These are phyloP conservation scores for Decapterus maruadsi DNA, from an alignment of 2,797 vertebrate species.

Conservation along the genomic window DNA sequence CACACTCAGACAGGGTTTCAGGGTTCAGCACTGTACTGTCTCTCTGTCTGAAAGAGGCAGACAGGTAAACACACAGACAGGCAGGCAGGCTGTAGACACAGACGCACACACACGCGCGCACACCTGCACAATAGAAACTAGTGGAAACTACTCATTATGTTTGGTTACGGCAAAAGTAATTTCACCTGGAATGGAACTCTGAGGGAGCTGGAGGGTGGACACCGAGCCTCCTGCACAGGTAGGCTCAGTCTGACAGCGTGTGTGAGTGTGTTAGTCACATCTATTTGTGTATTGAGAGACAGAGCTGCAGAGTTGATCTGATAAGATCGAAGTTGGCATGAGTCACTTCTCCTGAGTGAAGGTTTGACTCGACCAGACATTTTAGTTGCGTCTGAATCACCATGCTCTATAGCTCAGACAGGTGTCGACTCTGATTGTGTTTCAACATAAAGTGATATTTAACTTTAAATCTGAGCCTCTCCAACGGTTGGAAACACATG, in stretches of 20 bases:
- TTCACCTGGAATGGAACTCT: slow-evolving; percentile 76
- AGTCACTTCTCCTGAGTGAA: background rate
- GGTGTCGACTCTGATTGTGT: background rate
- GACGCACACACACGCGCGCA: background rate
- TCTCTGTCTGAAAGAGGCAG: background rate
- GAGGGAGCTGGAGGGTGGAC: slow-evolving; percentile 51
- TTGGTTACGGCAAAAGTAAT: slow-evolving; percentile 40
- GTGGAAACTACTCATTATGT: slow-evolving; percentile 41
- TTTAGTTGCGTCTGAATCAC: background rate
- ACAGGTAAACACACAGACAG: background rate
- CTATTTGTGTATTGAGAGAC: background rate
- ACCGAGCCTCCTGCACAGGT: slow-evolving; percentile 46
- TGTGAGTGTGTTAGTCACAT: slow-evolving; percentile 1
- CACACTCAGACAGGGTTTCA: slow-evolving; percentile 22
- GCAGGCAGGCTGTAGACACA: background rate
- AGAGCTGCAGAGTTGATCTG: background rate
- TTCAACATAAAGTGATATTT: background rate
- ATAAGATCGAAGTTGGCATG: background rate
- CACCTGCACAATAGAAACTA: background rate
- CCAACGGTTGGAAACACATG: background rate
- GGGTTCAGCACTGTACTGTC: too few species aligned
- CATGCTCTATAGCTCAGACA: background rate
- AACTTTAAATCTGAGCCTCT: background rate
- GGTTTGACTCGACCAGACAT: background rate
- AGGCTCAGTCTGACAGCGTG: slow-evolving; percentile 19